Percentiles rank a stretch among this genome's conserved stretches.
Conservation (phyloP, 2,888 invertebrate species). For the Dryadula phaetusa region DNA sequence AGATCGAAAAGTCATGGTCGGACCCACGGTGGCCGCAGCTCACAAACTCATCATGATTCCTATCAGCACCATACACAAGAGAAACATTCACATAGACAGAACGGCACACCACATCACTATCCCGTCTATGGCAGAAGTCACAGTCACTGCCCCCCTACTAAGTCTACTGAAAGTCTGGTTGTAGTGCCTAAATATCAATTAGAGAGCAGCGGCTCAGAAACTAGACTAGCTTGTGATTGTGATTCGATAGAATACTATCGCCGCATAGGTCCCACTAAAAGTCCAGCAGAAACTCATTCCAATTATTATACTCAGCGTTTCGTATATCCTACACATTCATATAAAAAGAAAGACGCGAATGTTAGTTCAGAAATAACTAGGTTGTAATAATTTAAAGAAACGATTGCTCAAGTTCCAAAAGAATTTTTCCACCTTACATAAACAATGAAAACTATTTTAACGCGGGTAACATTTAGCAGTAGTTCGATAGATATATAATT, state of each 20-base stretch:
- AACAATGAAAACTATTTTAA: conserved; percentile 7
- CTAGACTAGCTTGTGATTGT: conserved; percentile 89
- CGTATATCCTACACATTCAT: conserved; percentile 78
- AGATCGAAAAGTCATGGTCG: conserved; percentile 79
- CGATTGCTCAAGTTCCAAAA: conserved; percentile 46
- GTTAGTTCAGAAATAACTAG: conserved; percentile 89
- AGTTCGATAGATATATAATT: conserved; percentile 22
- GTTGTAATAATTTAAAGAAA: conserved; percentile 73
- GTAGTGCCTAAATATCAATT: conserved; percentile 87
- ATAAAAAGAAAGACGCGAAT: conserved; percentile 81
- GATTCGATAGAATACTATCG: conserved; percentile 77
- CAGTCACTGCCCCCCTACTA: conserved; percentile 86
- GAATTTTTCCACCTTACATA: conserved; percentile 9
- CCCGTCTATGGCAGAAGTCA: conserved; percentile 78
- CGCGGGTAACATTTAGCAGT: conserved; percentile 17
- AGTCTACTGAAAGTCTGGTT: conserved; percentile 92
- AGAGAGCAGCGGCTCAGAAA: conserved; percentile 86
- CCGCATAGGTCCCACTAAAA: conserved; percentile 63
- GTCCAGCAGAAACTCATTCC: conserved; percentile 65
- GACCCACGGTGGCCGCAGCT: conserved; percentile 85
- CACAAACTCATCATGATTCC: conserved; percentile 79
- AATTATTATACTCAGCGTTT: conserved; percentile 78
- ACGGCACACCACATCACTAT: conserved; percentile 72
- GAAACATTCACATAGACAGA: conserved; percentile 77
- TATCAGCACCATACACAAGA: conserved; percentile 72